These are phyloP conservation scores for Morpho achilles DNA, from an alignment of 2,888 invertebrate genomes.

Conservation along the genomic window DNA sequence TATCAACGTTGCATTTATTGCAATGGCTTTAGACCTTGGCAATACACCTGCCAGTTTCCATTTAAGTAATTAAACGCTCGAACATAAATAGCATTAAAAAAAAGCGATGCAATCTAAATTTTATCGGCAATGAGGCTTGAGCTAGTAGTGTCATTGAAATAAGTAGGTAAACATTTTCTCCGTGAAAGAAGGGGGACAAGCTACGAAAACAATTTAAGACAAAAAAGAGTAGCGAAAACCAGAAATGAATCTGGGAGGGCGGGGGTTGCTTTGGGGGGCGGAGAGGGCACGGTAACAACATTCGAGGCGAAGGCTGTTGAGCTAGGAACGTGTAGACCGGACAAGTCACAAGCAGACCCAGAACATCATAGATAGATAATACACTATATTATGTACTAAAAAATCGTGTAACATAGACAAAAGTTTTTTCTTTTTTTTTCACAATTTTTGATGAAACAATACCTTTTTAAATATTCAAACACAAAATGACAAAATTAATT, in stretches of 20 bases:
- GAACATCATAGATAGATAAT: no score
- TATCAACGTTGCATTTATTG: no score
- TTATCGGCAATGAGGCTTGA: conserved; percentile 18
- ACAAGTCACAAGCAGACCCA: not conserved
- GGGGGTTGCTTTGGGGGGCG: conserved; percentile 51
- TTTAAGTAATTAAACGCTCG: not conserved
- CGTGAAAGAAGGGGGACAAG: conserved; percentile 53
- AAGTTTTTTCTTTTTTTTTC: not conserved
- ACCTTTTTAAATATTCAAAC: not conserved
- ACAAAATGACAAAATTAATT: no score
- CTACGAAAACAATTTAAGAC: conserved; percentile 71
- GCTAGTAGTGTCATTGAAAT: conserved; percentile 30
- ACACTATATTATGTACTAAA: no score
- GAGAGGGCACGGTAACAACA: conserved; percentile 54
- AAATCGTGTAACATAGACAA: no score
- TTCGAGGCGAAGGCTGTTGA: conserved; percentile 47
- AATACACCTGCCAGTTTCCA: not conserved
- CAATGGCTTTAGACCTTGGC: no score
- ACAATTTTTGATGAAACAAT: not conserved
- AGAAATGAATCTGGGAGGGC: conserved; percentile 73
- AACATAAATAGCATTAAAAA: conserved; percentile 5
- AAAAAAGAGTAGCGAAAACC: conserved; percentile 75
- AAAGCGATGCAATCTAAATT: conserved; percentile 16
- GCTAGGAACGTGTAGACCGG: conserved; percentile 14
- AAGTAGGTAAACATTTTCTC: conserved; percentile 39